phyloP scores from a whole-genome alignment of 2,888 invertebrate species.

The Bellardia pandia region DNA sequence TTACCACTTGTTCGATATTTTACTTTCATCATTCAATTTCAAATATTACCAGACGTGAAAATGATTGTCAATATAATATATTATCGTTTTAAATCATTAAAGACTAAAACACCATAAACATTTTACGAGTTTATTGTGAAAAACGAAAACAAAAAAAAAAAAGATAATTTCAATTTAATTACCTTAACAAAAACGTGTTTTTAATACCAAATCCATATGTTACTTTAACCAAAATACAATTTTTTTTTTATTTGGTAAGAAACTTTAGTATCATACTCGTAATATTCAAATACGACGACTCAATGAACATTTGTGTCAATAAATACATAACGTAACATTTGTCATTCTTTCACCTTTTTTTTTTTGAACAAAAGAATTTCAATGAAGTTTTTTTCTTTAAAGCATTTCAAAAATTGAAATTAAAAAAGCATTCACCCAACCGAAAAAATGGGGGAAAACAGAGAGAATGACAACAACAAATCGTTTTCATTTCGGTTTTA shows the following conservation, averaged over 20 bases:
- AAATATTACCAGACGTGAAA: not conserved
- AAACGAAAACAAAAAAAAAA: not conserved
- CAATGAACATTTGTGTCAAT: conserved; percentile 72
- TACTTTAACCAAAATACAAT: conserved; percentile 32
- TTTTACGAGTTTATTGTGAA: conserved; percentile 3
- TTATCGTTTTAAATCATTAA: conserved; percentile 6
- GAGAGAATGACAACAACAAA: conserved; percentile 5
- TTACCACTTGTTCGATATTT: not conserved
- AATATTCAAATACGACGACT: conserved; percentile 36
- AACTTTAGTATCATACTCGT: conserved; percentile 13
- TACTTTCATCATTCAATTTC: too few species aligned
- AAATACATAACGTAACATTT: conserved; percentile 70
- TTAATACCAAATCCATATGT: conserved; percentile 53
- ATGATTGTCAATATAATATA: conserved; percentile 9
- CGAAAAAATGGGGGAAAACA: conserved; percentile 26
- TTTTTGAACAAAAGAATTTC: conserved; percentile 55
- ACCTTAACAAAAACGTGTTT: conserved; percentile 51
- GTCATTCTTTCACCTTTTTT: conserved; percentile 74
- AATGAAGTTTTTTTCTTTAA: conserved; percentile 36
- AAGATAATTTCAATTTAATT: conserved; percentile 63
- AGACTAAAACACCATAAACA: not conserved
- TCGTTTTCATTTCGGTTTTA: conserved; percentile 1
- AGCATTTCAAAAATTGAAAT: conserved; percentile 29
- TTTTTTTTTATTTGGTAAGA: conserved; percentile 18
- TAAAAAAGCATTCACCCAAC: conserved; percentile 32